phyloP scores from a whole-genome alignment of 2,113 vertebrate genomes.

The Notothenia rossii region DNA sequence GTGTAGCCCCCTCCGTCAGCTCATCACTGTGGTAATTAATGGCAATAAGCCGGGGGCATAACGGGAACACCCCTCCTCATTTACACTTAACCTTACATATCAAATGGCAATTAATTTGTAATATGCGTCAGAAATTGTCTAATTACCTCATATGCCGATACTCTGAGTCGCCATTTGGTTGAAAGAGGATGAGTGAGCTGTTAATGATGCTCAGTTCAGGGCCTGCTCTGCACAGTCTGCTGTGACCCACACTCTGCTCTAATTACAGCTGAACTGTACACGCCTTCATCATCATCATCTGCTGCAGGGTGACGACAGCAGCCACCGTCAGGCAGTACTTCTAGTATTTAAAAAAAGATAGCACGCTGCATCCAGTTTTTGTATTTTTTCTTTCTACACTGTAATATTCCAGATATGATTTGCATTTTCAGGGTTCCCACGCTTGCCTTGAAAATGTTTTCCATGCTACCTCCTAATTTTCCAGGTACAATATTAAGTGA shows the following conservation, averaged over 20 bases:
- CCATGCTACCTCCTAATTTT: no score
- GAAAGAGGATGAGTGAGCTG: constrained; percentile 50
- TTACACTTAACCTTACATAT: constrained; percentile 69
- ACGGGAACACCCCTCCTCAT: constrained; percentile 46
- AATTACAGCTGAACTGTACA: constrained; percentile 64
- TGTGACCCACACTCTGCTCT: constrained; percentile 53
- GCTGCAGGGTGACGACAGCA: constrained; percentile 21
- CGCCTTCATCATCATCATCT: constrained; percentile 46
- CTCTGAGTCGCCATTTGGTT: constrained; percentile 33
- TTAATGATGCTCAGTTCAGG: constrained; percentile 68
- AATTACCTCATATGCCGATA: constrained; percentile 66
- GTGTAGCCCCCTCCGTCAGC: constrained; percentile 37
- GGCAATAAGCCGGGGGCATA: constrained; percentile 53
- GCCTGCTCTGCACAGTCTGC: constrained; percentile 31
- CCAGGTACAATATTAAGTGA: no score
- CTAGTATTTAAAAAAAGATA: not conserved
- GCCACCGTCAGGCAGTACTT: constrained; percentile 28
- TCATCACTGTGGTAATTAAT: constrained; percentile 65
- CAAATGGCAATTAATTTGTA: constrained; percentile 76
- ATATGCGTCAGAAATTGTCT: constrained; percentile 72
- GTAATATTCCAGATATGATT: not conserved
- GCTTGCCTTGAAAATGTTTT: no score
- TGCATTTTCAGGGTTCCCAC: no score
- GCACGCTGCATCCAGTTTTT: not conserved
- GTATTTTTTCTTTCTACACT: not conserved